phyloP scores from a whole-genome alignment of 2,113 vertebrate species.

The Ictalurus furcatus region DNA sequence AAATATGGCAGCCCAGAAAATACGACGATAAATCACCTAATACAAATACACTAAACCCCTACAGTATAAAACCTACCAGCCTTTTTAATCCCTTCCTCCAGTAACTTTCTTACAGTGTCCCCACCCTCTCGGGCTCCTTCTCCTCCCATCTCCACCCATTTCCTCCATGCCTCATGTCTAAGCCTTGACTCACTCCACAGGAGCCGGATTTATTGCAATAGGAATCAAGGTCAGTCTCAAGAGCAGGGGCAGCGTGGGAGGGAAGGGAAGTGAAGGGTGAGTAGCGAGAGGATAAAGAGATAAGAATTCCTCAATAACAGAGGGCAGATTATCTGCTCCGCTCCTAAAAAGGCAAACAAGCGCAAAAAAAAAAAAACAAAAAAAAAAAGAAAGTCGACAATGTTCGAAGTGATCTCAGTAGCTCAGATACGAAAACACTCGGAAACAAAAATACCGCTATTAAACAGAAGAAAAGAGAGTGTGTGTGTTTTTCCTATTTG shows the following conservation, averaged over 20 bases:
- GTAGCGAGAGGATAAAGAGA: constrained; percentile 32
- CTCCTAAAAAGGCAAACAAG: constrained; percentile 4
- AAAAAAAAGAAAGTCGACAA: not conserved
- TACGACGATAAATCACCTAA: not conserved
- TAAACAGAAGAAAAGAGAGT: not conserved
- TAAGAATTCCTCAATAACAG: constrained; percentile 7
- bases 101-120: not conserved
- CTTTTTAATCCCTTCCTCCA: not conserved
- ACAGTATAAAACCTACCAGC: not conserved
- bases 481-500: not conserved
- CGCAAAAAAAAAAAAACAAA: not conserved
- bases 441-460: not conserved
- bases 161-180: constrained; percentile 47
- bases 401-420: not conserved
- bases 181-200: constrained; percentile 66
- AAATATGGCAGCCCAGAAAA: not conserved
- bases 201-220: constrained; percentile 72
- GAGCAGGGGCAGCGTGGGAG: constrained; percentile 32
- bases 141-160: constrained; percentile 8
- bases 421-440: not conserved
- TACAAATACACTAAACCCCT: not conserved
- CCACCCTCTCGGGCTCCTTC: not conserved
- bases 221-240: constrained; percentile 72
- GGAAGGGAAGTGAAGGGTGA: constrained; percentile 3
- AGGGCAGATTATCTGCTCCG: constrained; percentile 20